Evolutionary conservation across 2,113 vertebrate genomes (phyloP), one percentile per base, ranked within the genome.

Genomic region (Strix aluco): DNA sequence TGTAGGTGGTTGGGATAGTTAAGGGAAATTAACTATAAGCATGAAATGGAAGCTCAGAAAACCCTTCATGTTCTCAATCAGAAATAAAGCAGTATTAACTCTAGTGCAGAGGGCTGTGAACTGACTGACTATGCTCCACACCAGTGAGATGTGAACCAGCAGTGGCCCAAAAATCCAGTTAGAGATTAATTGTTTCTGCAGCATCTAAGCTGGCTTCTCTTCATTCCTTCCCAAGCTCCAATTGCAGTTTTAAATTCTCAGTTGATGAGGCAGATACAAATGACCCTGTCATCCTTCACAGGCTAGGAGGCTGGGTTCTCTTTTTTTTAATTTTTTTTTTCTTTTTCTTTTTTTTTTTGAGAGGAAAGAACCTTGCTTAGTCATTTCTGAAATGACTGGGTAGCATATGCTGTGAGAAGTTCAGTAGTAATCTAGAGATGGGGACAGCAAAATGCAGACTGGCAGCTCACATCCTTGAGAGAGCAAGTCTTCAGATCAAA

Each of bases 241-340:
- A 63, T 2, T 62, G 44, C 13, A 78, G 57, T 26, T 86, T 67
- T 79, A 81, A 67, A 86, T 94, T 96, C 86, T 78, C 72, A 61
- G 34, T 22, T 81, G 75, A 70, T 96, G 88, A 97, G 54, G 58
- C 81, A 92, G 86, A 79, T 55, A 57, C 36, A 83, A 90, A 86
- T 85, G 70, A 92, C 40, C 36, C 59, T 62, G 49, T 74, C 54
- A 86, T 85, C 69, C 75, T 67, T 57, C 36, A 77, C 36, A 93
- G 65, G 34, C 58, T 81, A 67, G 8, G 34, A 88, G n/a, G 59
- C 16, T 63, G 52, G 17, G 27, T 12, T 38, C 0, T 23, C n/a
- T 44, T 85, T 70, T 46, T 30, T 29, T 9, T 10, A 27, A 30
- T 27, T 25, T 51, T 22, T 34, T 71, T 18, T 10, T 25, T 8